Base-by-base conservation (phyloP, 2,797 vertebrate species). In the Hippocampus kuda region DNA sequence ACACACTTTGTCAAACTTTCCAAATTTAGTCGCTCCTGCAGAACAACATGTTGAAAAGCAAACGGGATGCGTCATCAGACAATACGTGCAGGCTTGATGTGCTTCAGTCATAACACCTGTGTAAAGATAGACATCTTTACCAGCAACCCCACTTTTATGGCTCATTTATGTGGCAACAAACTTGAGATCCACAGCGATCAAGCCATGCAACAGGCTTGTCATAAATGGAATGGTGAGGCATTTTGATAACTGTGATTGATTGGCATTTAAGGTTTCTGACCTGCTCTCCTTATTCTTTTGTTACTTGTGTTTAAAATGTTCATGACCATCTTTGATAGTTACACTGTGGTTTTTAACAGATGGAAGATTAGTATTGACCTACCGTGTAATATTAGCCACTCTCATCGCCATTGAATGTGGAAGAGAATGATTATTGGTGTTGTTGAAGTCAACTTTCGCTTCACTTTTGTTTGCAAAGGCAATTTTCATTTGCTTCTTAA, bases 81-180 rank as follows among this genome's bases (percentile, higher is more conserved):
- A 84, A 84, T 75, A 79, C 73, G 77, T 71, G 72, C 74, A 66
- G 66, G 79, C 81, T 77, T 74, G 68, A 83, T 78, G 78, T 77
- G 83, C 80, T 73, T 82, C 74, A 90, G 88, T 86, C 89, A 86
- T 86, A 89, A 90, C 87, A 90, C 86, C 90, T 90, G 89, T 89
- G 91, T 89, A 83, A 82, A 89, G 89, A 91, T 90, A 86, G 57
- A 75, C 78, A 91, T 91, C 90, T 91, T 87, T 81, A 83, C 76
- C 78, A 80, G 85, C 86, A 83, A 87, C 77, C 85, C 78, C 74
- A 79, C 76, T 83, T 88, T 88, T 89, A 89, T 83, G 84, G 79
- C 84, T 83, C 83, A 87, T 88, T 89, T 88, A 86, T 89, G 81
- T 87, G 82, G 81, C 86, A 85, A 87, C 84, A 87, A 81, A 75